A percentile compares a stretch with the other conserved stretches of the same genome.
Evolutionary conservation across 2,113 vertebrate genomes (phyloP).

Genomic region (Meleagris gallopavo): DNA sequence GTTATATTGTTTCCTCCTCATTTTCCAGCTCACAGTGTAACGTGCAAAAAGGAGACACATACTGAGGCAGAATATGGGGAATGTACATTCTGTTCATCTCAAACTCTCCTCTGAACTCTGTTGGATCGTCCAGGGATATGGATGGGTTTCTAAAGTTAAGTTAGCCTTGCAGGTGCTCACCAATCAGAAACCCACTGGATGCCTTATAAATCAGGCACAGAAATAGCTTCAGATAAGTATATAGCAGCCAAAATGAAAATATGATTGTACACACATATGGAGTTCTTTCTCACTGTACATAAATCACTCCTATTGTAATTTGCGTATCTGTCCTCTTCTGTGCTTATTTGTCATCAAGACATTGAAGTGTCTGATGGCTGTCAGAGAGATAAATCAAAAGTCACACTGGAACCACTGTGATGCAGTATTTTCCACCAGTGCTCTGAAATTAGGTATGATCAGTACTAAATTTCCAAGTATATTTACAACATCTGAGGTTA

Average conservation of each 20-base stretch:
- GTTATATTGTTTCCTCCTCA: neutral
- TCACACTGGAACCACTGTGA: neutral
- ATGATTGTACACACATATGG: rapidly evolving
- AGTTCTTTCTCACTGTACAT: neutral
- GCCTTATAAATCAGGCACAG: slow-evolving; percentile 19
- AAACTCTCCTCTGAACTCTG: neutral
- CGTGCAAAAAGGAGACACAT: neutral
- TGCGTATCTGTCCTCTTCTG: neutral
- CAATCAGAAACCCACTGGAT: neutral
- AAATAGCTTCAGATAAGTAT: neutral
- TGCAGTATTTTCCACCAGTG: neutral
- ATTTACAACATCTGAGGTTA: neutral
- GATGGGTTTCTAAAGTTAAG: neutral
- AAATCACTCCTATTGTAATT: neutral
- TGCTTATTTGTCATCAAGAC: neutral
- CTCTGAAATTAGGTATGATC: neutral
- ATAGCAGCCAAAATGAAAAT: neutral
- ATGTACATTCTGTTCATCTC: neutral
- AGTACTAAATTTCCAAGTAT: neutral
- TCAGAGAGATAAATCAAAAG: slow-evolving; percentile 27
- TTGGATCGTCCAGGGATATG: neutral
- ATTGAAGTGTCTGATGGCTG: neutral
- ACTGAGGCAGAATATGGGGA: rapidly evolving
- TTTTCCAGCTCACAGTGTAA: neutral
- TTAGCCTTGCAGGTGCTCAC: neutral